These are phyloP conservation scores for Empis livida DNA, from an alignment of 2,888 invertebrate species.

Conservation along the genomic window DNA sequence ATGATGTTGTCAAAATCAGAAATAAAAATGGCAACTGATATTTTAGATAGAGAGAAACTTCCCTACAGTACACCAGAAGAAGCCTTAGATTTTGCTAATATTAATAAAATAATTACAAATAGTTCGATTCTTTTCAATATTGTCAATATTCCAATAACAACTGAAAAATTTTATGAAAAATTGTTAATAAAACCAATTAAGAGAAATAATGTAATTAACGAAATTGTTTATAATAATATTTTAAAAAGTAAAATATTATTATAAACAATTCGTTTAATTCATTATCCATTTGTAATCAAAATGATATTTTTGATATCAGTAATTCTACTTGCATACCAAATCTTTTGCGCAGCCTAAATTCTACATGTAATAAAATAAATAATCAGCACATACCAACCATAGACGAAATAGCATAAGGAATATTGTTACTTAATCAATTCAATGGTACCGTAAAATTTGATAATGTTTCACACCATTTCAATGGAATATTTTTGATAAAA, in stretches of 20 bases:
- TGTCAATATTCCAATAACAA: slow-evolving; percentile 1
- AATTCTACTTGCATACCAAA: slow-evolving; percentile 3
- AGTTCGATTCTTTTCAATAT: background rate
- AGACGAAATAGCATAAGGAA: slow-evolving; percentile 4
- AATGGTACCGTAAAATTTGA: slow-evolving; percentile 2
- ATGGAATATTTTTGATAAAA: slow-evolving; percentile 4
- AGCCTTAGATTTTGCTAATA: slow-evolving; percentile 5
- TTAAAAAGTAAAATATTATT: background rate
- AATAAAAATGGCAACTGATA: slow-evolving; percentile 4
- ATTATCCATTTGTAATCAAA: slow-evolving; percentile 8
- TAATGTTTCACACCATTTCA: background rate
- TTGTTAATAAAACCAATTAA: slow-evolving; percentile 2
- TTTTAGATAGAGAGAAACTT: slow-evolving; percentile 6
- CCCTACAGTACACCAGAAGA: slow-evolving; percentile 7
- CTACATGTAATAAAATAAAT: slow-evolving; percentile 4
- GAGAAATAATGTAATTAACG: background rate
- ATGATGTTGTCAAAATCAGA: slow-evolving; percentile 9
- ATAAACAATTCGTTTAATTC: background rate
- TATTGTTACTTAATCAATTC: slow-evolving; percentile 6
- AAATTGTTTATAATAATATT: slow-evolving; percentile 1
- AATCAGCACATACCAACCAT: slow-evolving; percentile 3
- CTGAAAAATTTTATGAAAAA: background rate
- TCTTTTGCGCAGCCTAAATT: slow-evolving; percentile 1
- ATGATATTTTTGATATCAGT: slow-evolving; percentile 6
- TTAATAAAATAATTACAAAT: slow-evolving; percentile 7